Evolutionary conservation across 2,113 vertebrate genomes (phyloP), one percentile per base, ranked within the genome.

Genomic region (Brachionichthys hirsutus): DNA sequence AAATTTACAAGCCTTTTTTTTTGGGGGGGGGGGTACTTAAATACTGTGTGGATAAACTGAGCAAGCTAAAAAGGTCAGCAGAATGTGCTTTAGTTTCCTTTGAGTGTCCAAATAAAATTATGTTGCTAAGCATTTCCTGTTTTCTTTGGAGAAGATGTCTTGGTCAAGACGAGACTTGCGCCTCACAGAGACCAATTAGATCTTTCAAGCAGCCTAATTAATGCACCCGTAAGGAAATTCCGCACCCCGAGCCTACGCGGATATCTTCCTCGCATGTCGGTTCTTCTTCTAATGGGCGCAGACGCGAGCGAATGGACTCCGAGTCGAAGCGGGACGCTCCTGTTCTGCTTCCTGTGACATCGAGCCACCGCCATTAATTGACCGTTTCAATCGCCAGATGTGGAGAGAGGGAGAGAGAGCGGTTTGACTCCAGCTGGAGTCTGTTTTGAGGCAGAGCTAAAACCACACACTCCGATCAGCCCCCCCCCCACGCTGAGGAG

Each of bases 111-210:
- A 13, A 2, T 43, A 15, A 66, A 57, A 58, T 54, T 18, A 51
- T 40, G 30, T 13, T 1, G 14, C n/a, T 64, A 12, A 4, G 46
- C 22, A 2, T 72, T 22, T 73, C 64, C 48, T 52, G 38, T 76
- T 78, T 68, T 46, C 18, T 16, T 15, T 43, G 30, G 43, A 62
- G 59, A 40, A 70, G 46, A 77, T 36, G 65, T 38, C 54, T 73
- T 57, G 82, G 65, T 81, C 77, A 73, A 74, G 35, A 55, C 38
- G 62, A 41, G 56, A 48, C 57, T 70, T 46, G 64, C 34, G 47
- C 75, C 70, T 80, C 62, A 14, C 48, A 44, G 81, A 86, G 77
- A 70, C 82, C 82, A 88, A 85, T 88, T 86, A 86, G 70, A 78
- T 43, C 34, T 51, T 75, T 80, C 77, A n/a, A 20, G 63, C 62